phyloP scores from a whole-genome alignment of 2,797 vertebrate species.

The Avahi laniger region DNA sequence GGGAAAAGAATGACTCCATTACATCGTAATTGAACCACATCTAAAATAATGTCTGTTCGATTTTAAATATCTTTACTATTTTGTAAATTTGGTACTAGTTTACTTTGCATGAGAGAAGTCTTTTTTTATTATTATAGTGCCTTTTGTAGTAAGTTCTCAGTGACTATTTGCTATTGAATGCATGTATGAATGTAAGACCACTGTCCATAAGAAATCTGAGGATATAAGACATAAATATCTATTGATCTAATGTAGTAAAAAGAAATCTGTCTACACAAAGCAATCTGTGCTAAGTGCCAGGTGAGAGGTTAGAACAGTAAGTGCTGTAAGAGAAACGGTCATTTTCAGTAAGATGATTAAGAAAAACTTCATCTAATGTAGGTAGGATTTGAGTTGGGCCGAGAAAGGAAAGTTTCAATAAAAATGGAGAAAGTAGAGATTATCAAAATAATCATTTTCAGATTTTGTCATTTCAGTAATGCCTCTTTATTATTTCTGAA shows the following conservation, averaged over 20 bases:
- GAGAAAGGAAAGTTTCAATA: conserved; percentile 34
- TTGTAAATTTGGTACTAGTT: conserved; percentile 5
- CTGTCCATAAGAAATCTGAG: background rate
- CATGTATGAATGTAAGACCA: background rate
- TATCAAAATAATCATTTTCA: conserved; percentile 42
- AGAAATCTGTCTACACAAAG: background rate
- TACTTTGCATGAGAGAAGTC: background rate
- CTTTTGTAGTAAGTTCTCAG: background rate
- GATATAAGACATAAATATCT: background rate
- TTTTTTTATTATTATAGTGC: conserved; percentile 1
- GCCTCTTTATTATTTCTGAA: background rate
- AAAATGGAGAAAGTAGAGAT: conserved; percentile 25
- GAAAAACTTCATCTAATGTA: background rate
- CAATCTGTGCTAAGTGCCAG: background rate
- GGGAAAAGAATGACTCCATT: background rate
- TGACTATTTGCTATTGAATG: background rate
- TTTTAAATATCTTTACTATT: conserved; percentile 17
- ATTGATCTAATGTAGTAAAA: conserved; percentile 1
- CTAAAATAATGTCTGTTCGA: background rate
- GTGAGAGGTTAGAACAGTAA: background rate
- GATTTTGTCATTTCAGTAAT: conserved; percentile 41
- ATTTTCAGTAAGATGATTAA: conserved; percentile 25
- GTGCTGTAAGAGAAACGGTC: background rate
- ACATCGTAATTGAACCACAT: background rate
- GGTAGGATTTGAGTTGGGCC: background rate